These are phyloP conservation scores for Melitaea athalia DNA, from an alignment of 2,888 invertebrate species.

Conservation along the genomic window DNA sequence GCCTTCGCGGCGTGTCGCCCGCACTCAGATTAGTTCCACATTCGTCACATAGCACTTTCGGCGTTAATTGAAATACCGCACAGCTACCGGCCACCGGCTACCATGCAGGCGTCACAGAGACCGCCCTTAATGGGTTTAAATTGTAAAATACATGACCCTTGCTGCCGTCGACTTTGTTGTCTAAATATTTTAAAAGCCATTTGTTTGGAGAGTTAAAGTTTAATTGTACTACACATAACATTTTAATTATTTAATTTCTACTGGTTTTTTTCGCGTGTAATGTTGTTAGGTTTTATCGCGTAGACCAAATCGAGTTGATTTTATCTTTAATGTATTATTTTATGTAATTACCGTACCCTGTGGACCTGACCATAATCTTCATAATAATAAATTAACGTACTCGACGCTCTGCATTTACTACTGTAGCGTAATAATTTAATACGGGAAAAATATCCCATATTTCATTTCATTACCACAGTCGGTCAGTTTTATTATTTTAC, in stretches of 20 bases:
- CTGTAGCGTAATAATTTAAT: no score
- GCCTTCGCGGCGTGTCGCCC: constrained; percentile 15
- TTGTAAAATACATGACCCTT: constrained; percentile 25
- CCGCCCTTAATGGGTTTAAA: constrained; percentile 24
- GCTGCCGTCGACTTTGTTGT: constrained; percentile 25
- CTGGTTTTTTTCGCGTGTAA: not conserved
- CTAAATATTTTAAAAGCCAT: constrained; percentile 23
- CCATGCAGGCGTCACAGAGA: constrained; percentile 10
- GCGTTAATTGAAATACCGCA: constrained; percentile 37
- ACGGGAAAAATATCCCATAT: no score
- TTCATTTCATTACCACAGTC: no score
- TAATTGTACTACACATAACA: not conserved
- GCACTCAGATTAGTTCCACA: constrained; percentile 31
- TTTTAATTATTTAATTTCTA: not conserved
- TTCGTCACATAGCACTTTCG: constrained; percentile 35
- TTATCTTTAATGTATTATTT: not conserved
- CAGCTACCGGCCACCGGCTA: not conserved
- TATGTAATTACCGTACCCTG: no score
- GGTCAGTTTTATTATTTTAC: no score
- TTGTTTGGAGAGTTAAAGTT: constrained; percentile 6
- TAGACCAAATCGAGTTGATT: not conserved
- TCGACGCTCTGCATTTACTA: no score
- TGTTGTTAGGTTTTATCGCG: not conserved
- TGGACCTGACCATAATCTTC: no score
- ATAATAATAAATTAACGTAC: no score